Conservation (phyloP, 1,140 invertebrate species). For the Ceratina australensis region DNA sequence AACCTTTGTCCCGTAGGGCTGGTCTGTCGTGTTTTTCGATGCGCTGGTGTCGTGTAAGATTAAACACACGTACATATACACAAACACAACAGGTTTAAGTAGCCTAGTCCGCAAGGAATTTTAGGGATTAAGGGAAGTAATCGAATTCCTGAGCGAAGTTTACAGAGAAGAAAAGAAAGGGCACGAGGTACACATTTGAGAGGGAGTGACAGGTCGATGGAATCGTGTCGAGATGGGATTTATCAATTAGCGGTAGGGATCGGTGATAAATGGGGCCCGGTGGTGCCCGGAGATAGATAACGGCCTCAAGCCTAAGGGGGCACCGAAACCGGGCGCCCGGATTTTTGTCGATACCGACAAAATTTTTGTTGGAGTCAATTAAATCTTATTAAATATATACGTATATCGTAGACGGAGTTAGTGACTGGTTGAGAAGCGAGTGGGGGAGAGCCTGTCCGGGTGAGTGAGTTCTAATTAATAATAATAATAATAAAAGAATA, state of each 20-base stretch:
- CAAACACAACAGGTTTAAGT: constrained; percentile 18
- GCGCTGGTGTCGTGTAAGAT: constrained; percentile 44
- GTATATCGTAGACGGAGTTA: constrained; percentile 57
- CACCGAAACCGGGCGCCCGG: neutral
- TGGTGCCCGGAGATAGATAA: too few species aligned
- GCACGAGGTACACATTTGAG: too few species aligned
- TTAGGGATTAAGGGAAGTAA: too few species aligned
- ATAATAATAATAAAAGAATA: too few species aligned
- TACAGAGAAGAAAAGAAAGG: too few species aligned
- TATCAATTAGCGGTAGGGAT: too few species aligned
- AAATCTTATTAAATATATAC: constrained; percentile 75
- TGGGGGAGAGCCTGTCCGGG: constrained; percentile 21
- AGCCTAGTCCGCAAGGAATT: constrained; percentile 20
- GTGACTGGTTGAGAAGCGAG: constrained; percentile 29
- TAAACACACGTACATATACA: constrained; percentile 2
- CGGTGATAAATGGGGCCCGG: too few species aligned
- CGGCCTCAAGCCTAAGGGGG: too few species aligned
- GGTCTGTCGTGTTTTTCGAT: constrained; percentile 40
- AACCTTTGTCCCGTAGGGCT: constrained; percentile 9
- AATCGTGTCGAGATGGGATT: too few species aligned
- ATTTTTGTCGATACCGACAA: constrained; percentile 67
- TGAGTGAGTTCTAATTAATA: neutral
- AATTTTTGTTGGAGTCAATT: constrained; percentile 78
- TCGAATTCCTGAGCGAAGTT: too few species aligned
- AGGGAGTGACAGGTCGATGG: too few species aligned